A percentile compares a stretch with the other conserved stretches of the same genome.
These are phyloP conservation scores for Coptodon bakossiorum DNA, from an alignment of 2,113 vertebrate genomes.

Conservation along the genomic window DNA sequence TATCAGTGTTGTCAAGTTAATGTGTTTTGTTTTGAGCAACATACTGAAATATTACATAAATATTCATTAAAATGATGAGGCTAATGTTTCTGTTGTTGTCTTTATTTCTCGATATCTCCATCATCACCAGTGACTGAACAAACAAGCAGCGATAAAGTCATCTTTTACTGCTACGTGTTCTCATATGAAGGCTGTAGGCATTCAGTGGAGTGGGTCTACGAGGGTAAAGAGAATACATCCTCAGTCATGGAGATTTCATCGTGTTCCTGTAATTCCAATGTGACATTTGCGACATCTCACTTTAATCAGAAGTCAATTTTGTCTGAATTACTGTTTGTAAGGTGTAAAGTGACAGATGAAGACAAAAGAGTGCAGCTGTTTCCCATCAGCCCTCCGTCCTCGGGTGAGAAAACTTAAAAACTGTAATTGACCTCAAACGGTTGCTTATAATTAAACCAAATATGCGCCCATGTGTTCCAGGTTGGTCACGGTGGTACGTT, in stretches of 20 bases:
- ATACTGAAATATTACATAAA: neutral
- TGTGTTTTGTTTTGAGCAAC: neutral
- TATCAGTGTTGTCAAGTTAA: neutral
- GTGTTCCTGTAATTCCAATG: neutral
- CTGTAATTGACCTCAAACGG: neutral
- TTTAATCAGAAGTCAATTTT: neutral
- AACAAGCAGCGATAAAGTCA: rapidly evolving
- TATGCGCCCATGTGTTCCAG: neutral
- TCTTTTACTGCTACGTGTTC: neutral
- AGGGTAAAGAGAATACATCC: neutral
- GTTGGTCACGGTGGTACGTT: neutral
- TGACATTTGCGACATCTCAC: neutral
- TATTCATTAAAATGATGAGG: neutral
- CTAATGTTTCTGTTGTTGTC: neutral
- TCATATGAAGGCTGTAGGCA: neutral
- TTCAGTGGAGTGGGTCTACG: neutral
- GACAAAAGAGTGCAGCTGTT: neutral
- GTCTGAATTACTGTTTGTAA: neutral
- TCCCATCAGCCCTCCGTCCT: neutral
- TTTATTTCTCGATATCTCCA: neutral
- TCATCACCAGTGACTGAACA: neutral
- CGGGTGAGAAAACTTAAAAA: neutral
- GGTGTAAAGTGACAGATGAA: neutral
- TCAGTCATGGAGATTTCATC: neutral
- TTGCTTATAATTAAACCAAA: neutral